These are phyloP conservation scores for Ectropis grisescens DNA, from an alignment of 1,140 invertebrate species.

Conservation along the genomic window DNA sequence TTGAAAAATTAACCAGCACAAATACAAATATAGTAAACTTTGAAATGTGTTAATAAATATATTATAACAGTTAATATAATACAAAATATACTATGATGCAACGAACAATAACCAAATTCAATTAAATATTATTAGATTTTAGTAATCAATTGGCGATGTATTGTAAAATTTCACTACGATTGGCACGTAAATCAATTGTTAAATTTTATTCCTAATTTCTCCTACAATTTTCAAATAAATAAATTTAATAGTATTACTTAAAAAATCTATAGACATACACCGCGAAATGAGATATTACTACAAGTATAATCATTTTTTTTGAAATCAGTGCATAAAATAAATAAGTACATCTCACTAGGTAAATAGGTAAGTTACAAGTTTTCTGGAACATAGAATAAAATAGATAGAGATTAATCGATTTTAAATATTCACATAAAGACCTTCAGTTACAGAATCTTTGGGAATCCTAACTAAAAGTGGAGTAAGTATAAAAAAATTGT, in stretches of 20 bases:
- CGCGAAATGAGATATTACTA: too few relatives aligned
- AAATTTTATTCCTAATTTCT: too few relatives aligned
- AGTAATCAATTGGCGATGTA: conserved; percentile 14
- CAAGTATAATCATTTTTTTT: too few relatives aligned
- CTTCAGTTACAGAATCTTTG: conserved; percentile 16
- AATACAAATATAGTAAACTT: too few relatives aligned
- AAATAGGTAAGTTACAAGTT: too few relatives aligned
- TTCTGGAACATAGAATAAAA: conserved; percentile 36
- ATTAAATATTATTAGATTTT: too few relatives aligned
- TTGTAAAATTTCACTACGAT: conserved; percentile 36
- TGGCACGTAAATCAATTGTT: conserved; percentile 52
- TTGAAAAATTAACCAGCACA: too few relatives aligned
- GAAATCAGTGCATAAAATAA: conserved; percentile 4
- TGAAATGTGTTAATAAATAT: too few relatives aligned
- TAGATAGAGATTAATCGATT: not conserved
- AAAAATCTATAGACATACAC: conserved; percentile 5
- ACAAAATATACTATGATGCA: conserved; percentile 24
- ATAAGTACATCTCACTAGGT: conserved; percentile 34
- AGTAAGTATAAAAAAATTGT: conserved; percentile 27
- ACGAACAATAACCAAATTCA: too few relatives aligned
- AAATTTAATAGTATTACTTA: conserved; percentile 19
- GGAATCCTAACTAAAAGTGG: conserved; percentile 28
- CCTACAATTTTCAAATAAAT: conserved; percentile 28
- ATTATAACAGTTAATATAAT: conserved; percentile 25
- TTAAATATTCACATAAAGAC: conserved; percentile 9